phyloP scores from a whole-genome alignment of 2,797 vertebrate species.

The Coluber constrictor region DNA sequence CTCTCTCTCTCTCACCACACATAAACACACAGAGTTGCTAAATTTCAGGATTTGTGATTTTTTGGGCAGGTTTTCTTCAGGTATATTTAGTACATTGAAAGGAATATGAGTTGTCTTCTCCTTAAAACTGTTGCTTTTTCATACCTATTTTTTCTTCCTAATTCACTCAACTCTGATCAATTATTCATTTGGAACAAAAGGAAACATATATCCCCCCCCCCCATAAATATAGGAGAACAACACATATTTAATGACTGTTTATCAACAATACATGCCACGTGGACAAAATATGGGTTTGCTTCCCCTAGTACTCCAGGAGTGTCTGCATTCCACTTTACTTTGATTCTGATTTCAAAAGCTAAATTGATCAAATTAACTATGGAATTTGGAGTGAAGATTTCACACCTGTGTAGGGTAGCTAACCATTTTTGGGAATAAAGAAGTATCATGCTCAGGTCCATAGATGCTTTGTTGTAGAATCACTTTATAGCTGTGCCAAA shows the following conservation, averaged over 20 bases:
- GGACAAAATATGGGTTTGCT: not conserved
- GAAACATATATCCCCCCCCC: not conserved
- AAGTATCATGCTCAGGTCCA: not conserved
- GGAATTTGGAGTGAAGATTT: not conserved
- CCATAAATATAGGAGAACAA: conserved; percentile 1
- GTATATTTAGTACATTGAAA: not conserved
- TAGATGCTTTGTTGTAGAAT: not conserved
- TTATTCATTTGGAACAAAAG: not conserved
- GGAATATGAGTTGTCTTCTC: not conserved
- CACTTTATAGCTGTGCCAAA: not conserved
- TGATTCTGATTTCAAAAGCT: not conserved
- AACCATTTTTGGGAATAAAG: not conserved
- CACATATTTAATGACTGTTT: fast-evolving
- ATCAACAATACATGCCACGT: not conserved
- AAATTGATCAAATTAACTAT: not conserved
- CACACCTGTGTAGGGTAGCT: not conserved
- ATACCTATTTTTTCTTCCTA: not conserved
- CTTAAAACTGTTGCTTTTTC: not conserved
- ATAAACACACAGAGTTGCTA: not conserved
- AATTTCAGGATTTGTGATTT: conserved; percentile 15
- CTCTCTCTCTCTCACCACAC: not conserved
- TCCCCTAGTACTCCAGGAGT: not conserved
- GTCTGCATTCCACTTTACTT: not conserved
- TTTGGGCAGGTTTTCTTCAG: not conserved
- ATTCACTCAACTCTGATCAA: not conserved